phyloP scores from a whole-genome alignment of 2,888 invertebrate species.

The Drosophila atripex region DNA sequence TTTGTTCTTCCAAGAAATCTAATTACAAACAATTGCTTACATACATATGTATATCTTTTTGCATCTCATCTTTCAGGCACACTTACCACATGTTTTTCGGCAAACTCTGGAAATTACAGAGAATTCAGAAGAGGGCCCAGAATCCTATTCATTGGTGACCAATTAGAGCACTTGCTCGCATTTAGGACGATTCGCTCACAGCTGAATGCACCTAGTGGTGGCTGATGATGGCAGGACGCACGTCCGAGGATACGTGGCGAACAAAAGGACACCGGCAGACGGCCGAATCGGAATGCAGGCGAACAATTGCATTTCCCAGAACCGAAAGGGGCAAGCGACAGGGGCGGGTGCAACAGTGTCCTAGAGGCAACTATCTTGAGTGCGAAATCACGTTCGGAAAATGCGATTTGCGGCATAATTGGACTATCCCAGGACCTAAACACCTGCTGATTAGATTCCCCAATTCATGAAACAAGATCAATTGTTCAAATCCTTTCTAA shows the following conservation, averaged over 20 bases:
- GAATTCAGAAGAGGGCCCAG: constrained; percentile 1
- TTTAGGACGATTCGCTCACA: constrained; percentile 40
- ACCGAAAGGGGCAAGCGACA: constrained; percentile 31
- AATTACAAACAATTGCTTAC: neutral
- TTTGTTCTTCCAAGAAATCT: neutral
- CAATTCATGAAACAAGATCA: neutral
- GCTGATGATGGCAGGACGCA: constrained; percentile 31
- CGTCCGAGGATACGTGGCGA: constrained; percentile 55
- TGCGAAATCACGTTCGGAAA: constrained; percentile 67
- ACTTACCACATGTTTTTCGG: constrained; percentile 6
- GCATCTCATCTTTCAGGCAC: neutral
- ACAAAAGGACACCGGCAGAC: constrained; percentile 47
- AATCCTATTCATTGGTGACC: constrained; percentile 3
- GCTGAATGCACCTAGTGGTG: constrained; percentile 12
- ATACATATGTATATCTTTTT: too few species aligned
- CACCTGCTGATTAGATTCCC: constrained; percentile 42
- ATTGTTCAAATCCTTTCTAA: constrained; percentile 55
- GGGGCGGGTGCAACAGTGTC: constrained; percentile 23
- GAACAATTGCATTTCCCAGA: constrained; percentile 56
- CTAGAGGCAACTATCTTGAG: constrained; percentile 57
- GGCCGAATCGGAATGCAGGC: constrained; percentile 2
- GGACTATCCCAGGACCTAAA: constrained; percentile 12
- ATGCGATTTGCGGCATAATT: constrained; percentile 51
- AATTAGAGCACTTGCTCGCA: constrained; percentile 26
- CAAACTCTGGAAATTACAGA: constrained; percentile 14